A percentile compares a stretch with the other conserved stretches of the same genome.
phyloP scores from a whole-genome alignment of 2,797 vertebrate species.

The Pipistrellus nathusii region DNA sequence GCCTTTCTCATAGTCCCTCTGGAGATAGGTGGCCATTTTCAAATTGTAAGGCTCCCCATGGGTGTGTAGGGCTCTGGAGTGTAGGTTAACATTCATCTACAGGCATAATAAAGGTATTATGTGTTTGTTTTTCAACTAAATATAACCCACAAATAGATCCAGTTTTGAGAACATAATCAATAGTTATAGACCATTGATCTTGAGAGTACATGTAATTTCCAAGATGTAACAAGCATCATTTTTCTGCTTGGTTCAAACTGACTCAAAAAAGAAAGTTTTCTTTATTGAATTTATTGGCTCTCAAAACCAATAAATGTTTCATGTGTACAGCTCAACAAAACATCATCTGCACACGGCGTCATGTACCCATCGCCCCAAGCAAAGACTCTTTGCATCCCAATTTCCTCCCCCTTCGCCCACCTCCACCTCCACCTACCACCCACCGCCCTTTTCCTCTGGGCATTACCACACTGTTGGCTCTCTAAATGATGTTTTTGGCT shows the following conservation, averaged over 20 bases:
- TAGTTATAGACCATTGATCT: background rate
- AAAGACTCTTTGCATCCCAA: background rate
- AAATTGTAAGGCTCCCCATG: background rate
- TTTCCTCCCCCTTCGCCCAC: background rate
- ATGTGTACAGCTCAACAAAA: background rate
- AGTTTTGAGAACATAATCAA: background rate
- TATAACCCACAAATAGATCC: background rate
- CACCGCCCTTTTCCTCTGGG: background rate
- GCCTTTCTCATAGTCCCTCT: background rate
- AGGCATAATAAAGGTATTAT: background rate
- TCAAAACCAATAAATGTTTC: background rate
- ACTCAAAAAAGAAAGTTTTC: slow-evolving; percentile 13
- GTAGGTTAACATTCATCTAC: background rate
- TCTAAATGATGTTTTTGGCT: background rate
- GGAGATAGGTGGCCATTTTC: background rate
- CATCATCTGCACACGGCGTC: background rate
- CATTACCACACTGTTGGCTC: background rate
- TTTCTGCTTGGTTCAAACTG: background rate
- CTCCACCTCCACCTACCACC: background rate
- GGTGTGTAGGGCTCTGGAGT: background rate
- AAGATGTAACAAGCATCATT: background rate
- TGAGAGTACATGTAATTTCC: background rate
- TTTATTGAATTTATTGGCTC: background rate
- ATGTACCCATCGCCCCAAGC: background rate
- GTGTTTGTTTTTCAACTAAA: background rate